Percentiles rank a stretch among this genome's conserved stretches.
These are phyloP conservation scores for cat (Felis catus) DNA, from an alignment of 2,113 vertebrate species.

Conservation along the genomic window F.catus_Fca126_mat1.0 CM031417.1:71803001-71803500, in stretches of 20 bases:
- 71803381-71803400: not conserved
- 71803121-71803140: slow-evolving; percentile 86
- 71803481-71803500: not conserved
- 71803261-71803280: not conserved
- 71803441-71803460: not conserved
- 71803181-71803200: slow-evolving; percentile 86
- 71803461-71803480: not conserved
- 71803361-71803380: not conserved
- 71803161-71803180: slow-evolving; percentile 90
- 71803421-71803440: not conserved
- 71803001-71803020: not conserved
- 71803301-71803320: not conserved
- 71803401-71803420: not conserved
- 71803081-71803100: slow-evolving; percentile 82
- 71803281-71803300: not conserved
- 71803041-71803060: slow-evolving; percentile 66
- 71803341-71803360: not conserved
- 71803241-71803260: not conserved
- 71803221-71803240: not conserved
- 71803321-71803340: not conserved
- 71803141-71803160: slow-evolving; percentile 89
- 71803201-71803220: not conserved
- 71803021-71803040: not conserved
- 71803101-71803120: slow-evolving; percentile 84
- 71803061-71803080: slow-evolving; percentile 79